Base-by-base conservation (phyloP, 2,797 vertebrate species). In the Eospalax fontanierii region DNA sequence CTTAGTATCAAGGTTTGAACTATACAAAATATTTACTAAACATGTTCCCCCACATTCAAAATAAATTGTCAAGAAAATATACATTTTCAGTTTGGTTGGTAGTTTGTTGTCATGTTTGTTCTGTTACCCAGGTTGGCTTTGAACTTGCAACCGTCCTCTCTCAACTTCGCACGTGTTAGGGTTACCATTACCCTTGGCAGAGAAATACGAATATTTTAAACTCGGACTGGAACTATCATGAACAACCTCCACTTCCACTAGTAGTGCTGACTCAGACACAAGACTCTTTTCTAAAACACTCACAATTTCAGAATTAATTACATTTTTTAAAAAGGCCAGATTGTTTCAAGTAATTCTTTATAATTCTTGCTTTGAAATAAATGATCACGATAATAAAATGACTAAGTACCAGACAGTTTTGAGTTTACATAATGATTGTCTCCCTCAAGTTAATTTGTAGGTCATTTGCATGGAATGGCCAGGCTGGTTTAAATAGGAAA, bases 401-500 rank as follows among this genome's bases (percentile, higher is more conserved):
- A 88, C 38, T 16, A 73, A 78, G 14, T 46, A 73, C 19, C 68
- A 93, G 54, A 26, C 22, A 95, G 59, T 83, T 93, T 63, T 95
- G 24, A 85, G 86, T 70, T 71, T 83, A 61, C 4, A 90, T 87
- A 22, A 81, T 38, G 33, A 68, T 11, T 66, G 7, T 71, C n/a
- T 79, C 22, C 21, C 59, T 21, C n/a, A 74, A 74, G 30, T 81
- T 87, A 86, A 63, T 85, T 59, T 73, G 91, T 63, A 87, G 86
- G 66, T 65, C 43, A 88, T 40, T 74, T 50, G 26, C 21, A 75
- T 28, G 43, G 30, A 85, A 87, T 19, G 22, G 26, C n/a, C 22
- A 87, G 28, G 33, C 38, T 81, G 95, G 94, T 91, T 65, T n/a
- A 59, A 63, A 66, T 33, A 88, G 65, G 83, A 96, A 94, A 91